Base-by-base conservation (phyloP, 2,113 vertebrate genomes). In the Apodemus speciosus region DNA sequence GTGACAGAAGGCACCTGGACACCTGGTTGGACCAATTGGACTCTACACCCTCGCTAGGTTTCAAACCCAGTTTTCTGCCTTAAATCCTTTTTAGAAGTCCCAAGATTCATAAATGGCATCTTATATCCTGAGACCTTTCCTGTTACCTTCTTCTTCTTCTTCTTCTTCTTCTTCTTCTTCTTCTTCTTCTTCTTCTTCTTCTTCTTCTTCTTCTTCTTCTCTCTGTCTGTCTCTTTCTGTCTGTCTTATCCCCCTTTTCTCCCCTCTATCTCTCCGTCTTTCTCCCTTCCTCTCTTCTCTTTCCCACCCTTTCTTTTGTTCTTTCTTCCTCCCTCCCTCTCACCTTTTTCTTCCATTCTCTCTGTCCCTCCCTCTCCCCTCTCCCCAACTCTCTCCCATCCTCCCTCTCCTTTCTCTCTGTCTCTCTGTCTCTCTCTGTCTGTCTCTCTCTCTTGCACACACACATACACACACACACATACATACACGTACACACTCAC, bases 121-220 rank as follows among this genome's bases (percentile, higher is more conserved):
- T 35, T 27, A 79, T 58, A 6, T 38, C 53, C 53, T 58, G 35
- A 58, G 77, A 14, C 6, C 46, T 38, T 25, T 21, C 49, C 11
- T 58, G 20, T 23, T 58, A 58, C n/a, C 58, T 56, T 46, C 43
- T 46, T 46, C 43, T 1, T 4, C 30, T 25, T 11, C 14, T 1
- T 4, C 30, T 25, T 11, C 14, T 1, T 4, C 30, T 25, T 11
- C 14, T 1, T 4, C 30, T 25, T 11, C 14, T 1, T 4, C 30
- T 25, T 11, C 14, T 1, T 4, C 30, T 25, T 11, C 14, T 1
- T 4, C 30, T 25, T 11, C 14, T 1, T 4, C 30, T 25, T 11
- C 14, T 1, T 4, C 30, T 25, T 11, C 14, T 46, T 46, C 43
- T 46, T 56, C 56, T n/a, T 11, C 30, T 9, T 66, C 25, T 66